A percentile compares a stretch with the other conserved stretches of the same genome.
phyloP scores from a whole-genome alignment of 2,113 vertebrate species.

The Aythya baeri region DNA sequence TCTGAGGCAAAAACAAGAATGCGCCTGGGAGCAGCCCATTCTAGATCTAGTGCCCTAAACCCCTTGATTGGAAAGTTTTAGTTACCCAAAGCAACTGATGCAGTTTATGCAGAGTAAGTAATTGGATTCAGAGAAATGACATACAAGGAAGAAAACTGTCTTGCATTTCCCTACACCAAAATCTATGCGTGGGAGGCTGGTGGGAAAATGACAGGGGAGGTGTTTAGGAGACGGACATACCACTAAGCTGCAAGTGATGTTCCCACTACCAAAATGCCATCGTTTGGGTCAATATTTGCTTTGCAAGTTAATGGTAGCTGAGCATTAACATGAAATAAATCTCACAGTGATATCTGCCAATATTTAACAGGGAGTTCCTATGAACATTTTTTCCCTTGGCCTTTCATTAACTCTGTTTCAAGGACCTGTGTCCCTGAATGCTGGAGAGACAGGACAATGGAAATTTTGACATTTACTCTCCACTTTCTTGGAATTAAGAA shows the following conservation, averaged over 20 bases:
- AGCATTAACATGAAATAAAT: conserved; percentile 38
- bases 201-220: not conserved
- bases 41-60: not conserved
- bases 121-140: not conserved
- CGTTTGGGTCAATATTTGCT: conserved; percentile 41
- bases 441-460: not conserved
- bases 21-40: not conserved
- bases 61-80: not conserved
- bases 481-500: not conserved
- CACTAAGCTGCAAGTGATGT: too few relatives aligned
- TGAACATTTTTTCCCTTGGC: not conserved
- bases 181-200: not conserved
- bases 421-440: not conserved
- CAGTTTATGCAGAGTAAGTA: not conserved
- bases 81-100: not conserved
- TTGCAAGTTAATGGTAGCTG: not conserved
- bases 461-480: not conserved
- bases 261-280: not conserved
- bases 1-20: not conserved
- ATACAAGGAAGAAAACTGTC: not conserved
- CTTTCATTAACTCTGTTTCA: not conserved
- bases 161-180: not conserved
- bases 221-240: not conserved
- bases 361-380: conserved; percentile 28
- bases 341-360: not conserved